Evolutionary conservation across 2,888 invertebrate species (phyloP), one percentile per base, ranked within the genome.

Genomic region (Taenaris catops): DNA sequence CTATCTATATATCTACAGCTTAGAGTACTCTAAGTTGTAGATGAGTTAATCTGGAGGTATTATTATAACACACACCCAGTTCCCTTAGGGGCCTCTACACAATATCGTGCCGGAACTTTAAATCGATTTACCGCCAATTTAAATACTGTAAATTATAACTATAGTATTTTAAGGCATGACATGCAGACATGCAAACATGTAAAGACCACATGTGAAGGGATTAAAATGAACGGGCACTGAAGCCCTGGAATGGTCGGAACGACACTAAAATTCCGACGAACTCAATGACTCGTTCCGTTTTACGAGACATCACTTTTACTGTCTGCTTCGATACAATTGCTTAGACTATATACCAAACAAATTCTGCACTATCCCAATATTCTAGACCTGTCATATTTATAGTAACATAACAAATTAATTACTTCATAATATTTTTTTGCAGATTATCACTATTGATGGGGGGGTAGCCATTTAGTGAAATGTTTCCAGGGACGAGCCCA

Each of bases 251-350:
- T 55, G 53, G 49, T 49, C 41, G 46, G 56, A 53, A 63, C 59
- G 63, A 60, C 56, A 62, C 63, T 64, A 56, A 51, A 60, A 54
- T n/a, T 52, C 37, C 46, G 51, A 44, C 42, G 38, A 48, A 50
- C 46, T 52, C 49, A 9, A 31, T 31, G 7, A 45, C 58, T 49
- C 56, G 54, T 68, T 64, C 58, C 46, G 49, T 70, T 68, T 71
- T 71, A 72, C 60, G 65, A 31, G 72, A 17, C 43, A 50, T 58
- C 58, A 59, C 62, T 59, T 12, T 3, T 6, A n/a, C 14, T 48
- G 53, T 62, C 55, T 63, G 48, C 51, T 46, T 48, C 56, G 49
- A 63, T 63, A 66, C 53, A 68, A 64, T 57, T 41, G 37, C 33
- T 41, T 16, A 25, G 38, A 45, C 41, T 51, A 35, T 61, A 58